A percentile compares a stretch with the other conserved stretches of the same genome.
Evolutionary conservation across 2,113 vertebrate genomes (phyloP).

Genomic region (Hydropotes inermis): DNA sequence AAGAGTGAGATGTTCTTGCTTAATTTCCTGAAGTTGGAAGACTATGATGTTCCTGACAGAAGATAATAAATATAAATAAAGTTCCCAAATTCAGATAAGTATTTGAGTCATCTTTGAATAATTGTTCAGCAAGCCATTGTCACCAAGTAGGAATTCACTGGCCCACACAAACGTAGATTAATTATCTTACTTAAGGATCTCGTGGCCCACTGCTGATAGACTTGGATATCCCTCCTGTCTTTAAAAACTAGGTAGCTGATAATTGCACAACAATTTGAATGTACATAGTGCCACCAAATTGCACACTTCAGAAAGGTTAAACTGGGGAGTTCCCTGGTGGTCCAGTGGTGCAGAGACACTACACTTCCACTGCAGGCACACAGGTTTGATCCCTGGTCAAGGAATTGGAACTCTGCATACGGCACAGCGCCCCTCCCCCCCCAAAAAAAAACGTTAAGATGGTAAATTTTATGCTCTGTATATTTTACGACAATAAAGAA

Average conservation of each 20-base stretch:
- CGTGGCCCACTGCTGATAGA: not conserved
- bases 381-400: not conserved
- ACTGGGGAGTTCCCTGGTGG: not conserved
- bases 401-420: not conserved
- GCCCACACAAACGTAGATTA: not conserved
- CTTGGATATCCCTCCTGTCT: not conserved
- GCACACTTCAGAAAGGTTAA: not conserved
- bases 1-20: conserved; percentile 23
- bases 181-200: conserved; percentile 27
- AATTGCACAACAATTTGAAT: not conserved
- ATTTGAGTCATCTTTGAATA: conserved; percentile 13
- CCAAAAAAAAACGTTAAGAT: not conserved
- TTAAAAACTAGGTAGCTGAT: conserved; percentile 6
- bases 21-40: conserved; percentile 53
- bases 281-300: not conserved
- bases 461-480: not conserved
- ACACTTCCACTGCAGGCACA: fast-evolving
- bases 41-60: not conserved
- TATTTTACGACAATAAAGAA: conserved; percentile 6
- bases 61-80: conserved; percentile 47
- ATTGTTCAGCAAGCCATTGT: conserved; percentile 3
- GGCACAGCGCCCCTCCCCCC: not conserved
- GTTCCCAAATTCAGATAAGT: not conserved
- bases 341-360: not conserved
- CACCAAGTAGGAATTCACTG: not conserved